Conservation (phyloP, 2,888 invertebrate genomes). For the Macaria notata region DNA sequence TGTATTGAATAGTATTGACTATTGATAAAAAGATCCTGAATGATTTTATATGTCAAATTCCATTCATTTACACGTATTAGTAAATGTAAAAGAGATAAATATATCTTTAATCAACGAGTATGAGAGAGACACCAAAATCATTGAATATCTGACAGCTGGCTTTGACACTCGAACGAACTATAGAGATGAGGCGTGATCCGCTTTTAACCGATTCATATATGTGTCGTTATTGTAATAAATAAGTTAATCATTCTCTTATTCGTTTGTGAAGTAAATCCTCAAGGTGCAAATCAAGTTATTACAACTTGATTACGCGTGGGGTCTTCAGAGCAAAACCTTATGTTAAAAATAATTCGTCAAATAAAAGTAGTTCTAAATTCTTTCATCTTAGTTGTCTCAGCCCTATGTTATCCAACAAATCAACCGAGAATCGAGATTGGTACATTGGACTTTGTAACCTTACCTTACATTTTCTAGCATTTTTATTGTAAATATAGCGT, state of each 20-base stretch:
- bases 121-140: slow-evolving; percentile 2
- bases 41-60: slow-evolving; percentile 4
- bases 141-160: not conserved
- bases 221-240: too few relatives aligned
- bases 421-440: not conserved
- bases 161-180: not conserved
- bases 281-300: too few relatives aligned
- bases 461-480: slow-evolving; percentile 34
- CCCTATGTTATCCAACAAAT: too few relatives aligned
- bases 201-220: not conserved
- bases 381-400: too few relatives aligned
- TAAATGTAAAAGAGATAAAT: not conserved
- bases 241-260: too few relatives aligned
- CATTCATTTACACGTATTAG: slow-evolving; percentile 6
- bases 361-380: too few relatives aligned
- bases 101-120: not conserved
- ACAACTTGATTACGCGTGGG: too few relatives aligned
- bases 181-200: not conserved
- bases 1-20: not conserved
- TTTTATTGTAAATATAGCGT: slow-evolving; percentile 37
- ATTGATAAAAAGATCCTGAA: slow-evolving; percentile 3
- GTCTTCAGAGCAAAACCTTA: too few relatives aligned
- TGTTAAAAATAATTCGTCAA: too few relatives aligned
- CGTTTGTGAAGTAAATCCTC: too few relatives aligned
- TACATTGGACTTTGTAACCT: slow-evolving; percentile 67